Percentiles rank a stretch among this genome's conserved stretches.
Evolutionary conservation across 1,140 invertebrate genomes (phyloP).

Genomic region (Brachionus asplanchnoidis): DNA sequence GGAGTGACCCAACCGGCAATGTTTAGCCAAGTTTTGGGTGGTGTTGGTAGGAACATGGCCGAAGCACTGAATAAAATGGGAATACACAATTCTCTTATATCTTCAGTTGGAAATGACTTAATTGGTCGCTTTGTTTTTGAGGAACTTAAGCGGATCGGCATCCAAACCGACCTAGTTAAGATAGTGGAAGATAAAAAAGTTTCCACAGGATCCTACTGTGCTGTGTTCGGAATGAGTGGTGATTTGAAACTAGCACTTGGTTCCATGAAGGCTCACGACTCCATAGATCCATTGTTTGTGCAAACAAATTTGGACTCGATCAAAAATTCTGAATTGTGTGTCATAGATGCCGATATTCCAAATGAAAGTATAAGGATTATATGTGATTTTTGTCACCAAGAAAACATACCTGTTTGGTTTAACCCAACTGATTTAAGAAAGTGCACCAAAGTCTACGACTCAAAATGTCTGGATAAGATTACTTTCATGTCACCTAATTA

Average conservation of each 20-base stretch:
- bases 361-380: conserved; percentile 14
- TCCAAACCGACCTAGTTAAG: conserved; percentile 47
- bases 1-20: conserved; percentile 51
- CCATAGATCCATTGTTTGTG: conserved; percentile 64
- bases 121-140: conserved; percentile 55
- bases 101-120: conserved; percentile 71
- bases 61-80: conserved; percentile 73
- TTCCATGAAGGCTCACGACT: conserved; percentile 74
- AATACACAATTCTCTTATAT: conserved; percentile 62
- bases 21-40: conserved; percentile 62
- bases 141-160: conserved; percentile 57
- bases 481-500: conserved; percentile 36
- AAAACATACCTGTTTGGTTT: conserved; percentile 33
- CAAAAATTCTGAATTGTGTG: background rate
- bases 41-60: conserved; percentile 84
- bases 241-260: conserved; percentile 73
- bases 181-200: conserved; percentile 53
- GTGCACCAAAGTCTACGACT: conserved; percentile 9
- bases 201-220: conserved; percentile 69
- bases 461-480: background rate
- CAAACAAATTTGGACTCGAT: conserved; percentile 44
- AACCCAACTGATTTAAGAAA: conserved; percentile 38
- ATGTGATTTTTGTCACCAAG: conserved; percentile 29
- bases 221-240: conserved; percentile 67
- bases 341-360: conserved; percentile 34